phyloP scores from a whole-genome alignment of 2,113 vertebrate species.

The Alosa alosa region DNA sequence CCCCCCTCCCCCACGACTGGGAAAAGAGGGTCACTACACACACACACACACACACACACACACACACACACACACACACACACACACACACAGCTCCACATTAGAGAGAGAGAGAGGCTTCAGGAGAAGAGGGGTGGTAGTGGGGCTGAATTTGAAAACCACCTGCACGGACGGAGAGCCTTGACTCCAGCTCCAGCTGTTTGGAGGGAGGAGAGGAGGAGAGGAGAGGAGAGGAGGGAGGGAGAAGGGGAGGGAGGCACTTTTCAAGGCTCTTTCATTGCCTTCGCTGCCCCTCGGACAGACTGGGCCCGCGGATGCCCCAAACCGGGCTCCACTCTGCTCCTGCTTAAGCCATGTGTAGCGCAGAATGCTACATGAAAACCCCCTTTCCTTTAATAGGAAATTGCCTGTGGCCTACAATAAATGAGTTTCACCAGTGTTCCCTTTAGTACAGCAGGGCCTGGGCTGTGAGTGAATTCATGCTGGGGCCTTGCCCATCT shows the following conservation, averaged over 20 bases:
- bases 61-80: slow-evolving; percentile 33
- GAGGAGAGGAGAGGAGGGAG: too few relatives aligned
- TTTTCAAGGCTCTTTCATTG: background rate
- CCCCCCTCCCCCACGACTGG: slow-evolving; percentile 45
- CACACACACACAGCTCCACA: slow-evolving; percentile 19
- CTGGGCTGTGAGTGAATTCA: slow-evolving; percentile 35
- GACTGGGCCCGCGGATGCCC: background rate
- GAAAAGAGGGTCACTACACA: slow-evolving; percentile 45
- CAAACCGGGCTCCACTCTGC: background rate
- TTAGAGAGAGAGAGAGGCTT: background rate
- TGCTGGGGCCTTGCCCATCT: background rate
- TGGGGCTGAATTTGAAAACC: slow-evolving; percentile 59
- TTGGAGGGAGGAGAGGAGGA: background rate
- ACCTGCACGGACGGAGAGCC: slow-evolving; percentile 51
- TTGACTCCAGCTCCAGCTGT: background rate
- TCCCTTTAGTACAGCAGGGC: background rate
- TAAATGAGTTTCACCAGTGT: slow-evolving; percentile 26
- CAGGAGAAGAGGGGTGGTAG: slow-evolving; percentile 34
- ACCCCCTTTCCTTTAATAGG: slow-evolving; percentile 27
- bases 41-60: slow-evolving; percentile 25
- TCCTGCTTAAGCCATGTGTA: slow-evolving; percentile 63
- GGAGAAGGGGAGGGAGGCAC: background rate
- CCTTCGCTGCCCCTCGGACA: background rate
- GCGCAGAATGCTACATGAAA: background rate
- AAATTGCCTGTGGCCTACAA: slow-evolving; percentile 24